Conservation (phyloP, 2,113 vertebrate species). For the Capra hircus region DNA sequence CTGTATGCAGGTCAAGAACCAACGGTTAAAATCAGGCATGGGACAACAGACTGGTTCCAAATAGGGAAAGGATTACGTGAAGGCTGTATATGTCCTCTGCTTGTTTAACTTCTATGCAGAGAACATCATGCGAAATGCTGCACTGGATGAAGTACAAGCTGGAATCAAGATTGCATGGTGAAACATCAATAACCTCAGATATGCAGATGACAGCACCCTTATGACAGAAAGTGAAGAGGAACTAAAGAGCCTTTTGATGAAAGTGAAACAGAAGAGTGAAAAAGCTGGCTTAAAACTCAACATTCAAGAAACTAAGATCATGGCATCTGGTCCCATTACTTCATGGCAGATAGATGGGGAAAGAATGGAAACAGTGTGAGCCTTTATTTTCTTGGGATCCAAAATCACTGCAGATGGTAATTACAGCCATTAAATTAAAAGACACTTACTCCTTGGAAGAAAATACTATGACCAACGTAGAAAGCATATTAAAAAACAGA, state of each 20-base stretch:
- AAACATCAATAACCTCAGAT: neutral
- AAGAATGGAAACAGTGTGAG: neutral
- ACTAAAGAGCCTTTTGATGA: neutral
- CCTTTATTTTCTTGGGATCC: neutral
- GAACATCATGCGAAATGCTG: rapidly evolving
- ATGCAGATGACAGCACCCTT: neutral
- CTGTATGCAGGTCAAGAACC: neutral
- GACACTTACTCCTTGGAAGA: neutral
- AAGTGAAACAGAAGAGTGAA: neutral
- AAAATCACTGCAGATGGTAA: neutral
- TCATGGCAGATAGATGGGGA: neutral
- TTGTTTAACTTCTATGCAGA: neutral
- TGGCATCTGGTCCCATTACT: neutral
- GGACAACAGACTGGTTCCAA: neutral
- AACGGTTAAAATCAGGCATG: neutral
- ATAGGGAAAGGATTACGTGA: neutral
- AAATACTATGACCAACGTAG: neutral
- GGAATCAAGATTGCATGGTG: neutral
- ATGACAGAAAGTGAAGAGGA: neutral
- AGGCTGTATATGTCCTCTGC: neutral
- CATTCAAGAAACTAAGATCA: neutral
- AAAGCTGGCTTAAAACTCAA: neutral
- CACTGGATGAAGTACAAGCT: neutral
- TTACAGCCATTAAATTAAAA: neutral
- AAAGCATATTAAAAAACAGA: neutral